Conservation (phyloP, 2,113 vertebrate genomes). For the Fulica atra region DNA sequence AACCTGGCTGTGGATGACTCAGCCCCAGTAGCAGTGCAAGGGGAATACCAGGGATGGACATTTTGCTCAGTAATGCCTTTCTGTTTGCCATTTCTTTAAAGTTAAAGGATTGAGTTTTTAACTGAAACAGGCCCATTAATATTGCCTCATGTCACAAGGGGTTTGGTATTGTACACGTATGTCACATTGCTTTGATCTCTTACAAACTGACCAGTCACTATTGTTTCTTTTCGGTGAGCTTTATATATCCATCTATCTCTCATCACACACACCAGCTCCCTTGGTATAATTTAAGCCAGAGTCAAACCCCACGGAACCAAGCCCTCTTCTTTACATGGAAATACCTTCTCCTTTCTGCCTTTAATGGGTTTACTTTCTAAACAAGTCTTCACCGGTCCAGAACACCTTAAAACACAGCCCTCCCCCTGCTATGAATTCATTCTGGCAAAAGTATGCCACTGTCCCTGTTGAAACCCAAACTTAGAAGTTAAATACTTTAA, state of each 20-base stretch:
- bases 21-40: neutral
- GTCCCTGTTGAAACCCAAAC: neutral
- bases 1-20: neutral
- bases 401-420: neutral
- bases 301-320: neutral
- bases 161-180: constrained; percentile 35
- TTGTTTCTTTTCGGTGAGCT: constrained; percentile 55
- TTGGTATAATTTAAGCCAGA: constrained; percentile 14
- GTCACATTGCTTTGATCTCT: constrained; percentile 29
- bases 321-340: neutral
- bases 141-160: constrained; percentile 39
- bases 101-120: constrained; percentile 46
- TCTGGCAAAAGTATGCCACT: neutral
- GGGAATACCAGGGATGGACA: neutral
- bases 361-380: neutral
- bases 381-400: neutral
- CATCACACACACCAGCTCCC: neutral
- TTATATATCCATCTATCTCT: neutral
- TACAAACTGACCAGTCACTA: constrained; percentile 31
- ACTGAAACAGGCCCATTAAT: constrained; percentile 41
- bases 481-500: neutral
- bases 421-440: neutral
- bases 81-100: constrained; percentile 48
- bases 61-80: constrained; percentile 25
- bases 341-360: neutral